phyloP scores from a whole-genome alignment of 2,888 invertebrate genomes.

The Tetrapedia diversipes region DNA sequence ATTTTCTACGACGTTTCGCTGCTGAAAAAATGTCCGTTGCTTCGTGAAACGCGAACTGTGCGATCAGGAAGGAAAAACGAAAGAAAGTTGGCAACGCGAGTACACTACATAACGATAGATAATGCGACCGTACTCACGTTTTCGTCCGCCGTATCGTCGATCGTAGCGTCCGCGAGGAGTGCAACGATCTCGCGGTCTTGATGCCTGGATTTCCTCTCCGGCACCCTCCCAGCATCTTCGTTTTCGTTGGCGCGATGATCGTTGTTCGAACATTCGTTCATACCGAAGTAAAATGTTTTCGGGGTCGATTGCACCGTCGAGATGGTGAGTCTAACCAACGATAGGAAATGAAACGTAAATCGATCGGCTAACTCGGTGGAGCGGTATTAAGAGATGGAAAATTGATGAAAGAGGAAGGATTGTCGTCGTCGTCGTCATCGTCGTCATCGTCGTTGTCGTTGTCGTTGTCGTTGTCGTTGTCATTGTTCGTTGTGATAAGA shows the following conservation, averaged over 20 bases:
- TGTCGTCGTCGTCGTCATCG: too few species aligned
- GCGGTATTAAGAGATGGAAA: too few species aligned
- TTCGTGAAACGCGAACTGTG: too few species aligned
- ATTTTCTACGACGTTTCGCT: conserved; percentile 84
- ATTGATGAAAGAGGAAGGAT: too few species aligned
- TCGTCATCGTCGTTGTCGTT: too few species aligned
- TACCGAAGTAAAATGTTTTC: conserved; percentile 91
- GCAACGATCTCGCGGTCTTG: conserved; percentile 44
- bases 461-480: too few species aligned
- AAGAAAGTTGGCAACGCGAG: too few species aligned
- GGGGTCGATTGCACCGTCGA: conserved; percentile 78
- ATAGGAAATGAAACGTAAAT: too few species aligned
- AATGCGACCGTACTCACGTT: too few species aligned
- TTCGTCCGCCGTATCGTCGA: conserved; percentile 42
- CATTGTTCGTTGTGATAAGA: too few species aligned
- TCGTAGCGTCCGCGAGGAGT: conserved; percentile 52
- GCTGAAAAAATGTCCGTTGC: conserved; percentile 59
- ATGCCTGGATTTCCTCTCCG: conserved; percentile 59
- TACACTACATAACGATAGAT: too few species aligned
- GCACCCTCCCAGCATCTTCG: conserved; percentile 57
- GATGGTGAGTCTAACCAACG: conserved; percentile 63
- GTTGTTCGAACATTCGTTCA: conserved; percentile 85
- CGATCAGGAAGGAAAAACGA: not conserved
- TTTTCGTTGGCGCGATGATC: conserved; percentile 56
- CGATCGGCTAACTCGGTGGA: too few species aligned